Percentiles rank a stretch among this genome's conserved stretches.
Evolutionary conservation across 1,140 invertebrate species (phyloP).

Genomic region (Planococcus citri): DNA sequence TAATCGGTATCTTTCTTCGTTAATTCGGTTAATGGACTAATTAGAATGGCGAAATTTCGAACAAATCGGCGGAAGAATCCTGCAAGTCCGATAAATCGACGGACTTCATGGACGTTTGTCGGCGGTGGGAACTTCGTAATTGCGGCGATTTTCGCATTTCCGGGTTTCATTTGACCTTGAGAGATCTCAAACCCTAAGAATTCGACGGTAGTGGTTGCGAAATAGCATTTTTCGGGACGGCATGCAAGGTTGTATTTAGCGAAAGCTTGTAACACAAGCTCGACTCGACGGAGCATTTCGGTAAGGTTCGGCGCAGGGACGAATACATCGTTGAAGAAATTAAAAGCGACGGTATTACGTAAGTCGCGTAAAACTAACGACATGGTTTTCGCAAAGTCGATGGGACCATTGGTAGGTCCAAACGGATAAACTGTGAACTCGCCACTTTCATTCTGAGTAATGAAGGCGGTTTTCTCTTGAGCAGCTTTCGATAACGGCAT

Average conservation of each 20-base stretch:
- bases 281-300: no score
- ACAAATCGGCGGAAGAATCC: background rate
- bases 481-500: constrained; percentile 28
- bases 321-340: no score
- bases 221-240: background rate
- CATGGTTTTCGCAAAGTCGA: constrained; percentile 22
- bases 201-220: background rate
- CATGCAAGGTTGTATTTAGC: no score
- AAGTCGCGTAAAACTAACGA: no score
- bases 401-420: constrained; percentile 27
- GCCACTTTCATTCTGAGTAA: constrained; percentile 23
- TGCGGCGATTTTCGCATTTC: background rate
- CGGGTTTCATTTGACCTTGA: background rate
- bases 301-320: no score
- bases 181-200: background rate
- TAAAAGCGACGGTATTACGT: no score
- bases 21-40: background rate
- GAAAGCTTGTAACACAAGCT: no score
- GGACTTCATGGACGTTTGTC: background rate
- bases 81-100: background rate
- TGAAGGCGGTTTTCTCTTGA: constrained; percentile 30
- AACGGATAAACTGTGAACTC: constrained; percentile 27
- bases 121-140: background rate
- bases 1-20: background rate
- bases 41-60: background rate